Base-by-base conservation (phyloP, 2,113 vertebrate genomes). In the Mionectes macconnelli region DNA sequence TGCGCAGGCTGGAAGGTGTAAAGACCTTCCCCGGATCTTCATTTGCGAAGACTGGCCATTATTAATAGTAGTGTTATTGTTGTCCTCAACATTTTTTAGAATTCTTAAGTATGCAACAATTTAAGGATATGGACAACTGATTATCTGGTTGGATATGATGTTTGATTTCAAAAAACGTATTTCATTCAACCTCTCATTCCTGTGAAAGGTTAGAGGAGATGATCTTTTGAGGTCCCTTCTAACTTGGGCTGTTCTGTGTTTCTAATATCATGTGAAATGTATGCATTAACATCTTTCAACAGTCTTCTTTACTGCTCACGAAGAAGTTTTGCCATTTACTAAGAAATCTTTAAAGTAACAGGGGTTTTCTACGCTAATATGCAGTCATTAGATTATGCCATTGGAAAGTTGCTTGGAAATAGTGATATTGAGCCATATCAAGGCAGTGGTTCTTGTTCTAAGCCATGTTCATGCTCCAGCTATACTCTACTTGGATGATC, bases 91-190 rank as follows among this genome's bases (percentile, higher is more conserved):
- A 1, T 42, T 62, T 90, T 94, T 84, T 49, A 10, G 24, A 79
- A 10, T 74, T 28, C 47, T 53, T 81, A 88, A 89, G 82, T 91
- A 73, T 44, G 11, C 27, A 87, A 8, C 20, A 76, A 4, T 44
- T 77, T 37, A 83, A 91, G 31, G 30, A 70, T 91, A 68, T 44
- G 44, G 72, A 67, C 63, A 94, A 45, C 55, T 83, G 77, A 66
- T 91, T 75, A 74, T 77, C 49, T 94, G 45, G 12, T 37, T 90
- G 82, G 42, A 56, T 12, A 57, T 86, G 45, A 66, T 6, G 31
- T 82, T 69, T 83, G 45, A 86, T 80, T 89, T 82, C 70, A 91
- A 89, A 87, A 53, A 45, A 83, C 62, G 67, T 86, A 93, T 95
- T 89, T 63, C 50, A 27, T 9, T 6, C 42, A 14, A 33, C 27